phyloP scores from a whole-genome alignment of 1,140 invertebrate species.

The Homalodisca vitripennis region DNA sequence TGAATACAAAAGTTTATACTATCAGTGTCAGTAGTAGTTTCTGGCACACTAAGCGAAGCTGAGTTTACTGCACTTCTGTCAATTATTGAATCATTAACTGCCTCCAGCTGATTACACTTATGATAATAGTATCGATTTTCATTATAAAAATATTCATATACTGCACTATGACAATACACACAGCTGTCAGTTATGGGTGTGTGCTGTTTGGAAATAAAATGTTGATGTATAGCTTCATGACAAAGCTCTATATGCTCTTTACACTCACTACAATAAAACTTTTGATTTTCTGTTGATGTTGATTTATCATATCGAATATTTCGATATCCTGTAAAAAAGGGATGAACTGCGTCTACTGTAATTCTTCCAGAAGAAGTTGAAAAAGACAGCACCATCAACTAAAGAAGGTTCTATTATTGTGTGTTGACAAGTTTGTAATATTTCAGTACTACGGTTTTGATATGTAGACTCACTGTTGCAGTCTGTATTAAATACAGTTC shows the following conservation, averaged over 20 bases:
- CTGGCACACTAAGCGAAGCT: too few relatives aligned
- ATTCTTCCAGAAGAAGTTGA: background rate
- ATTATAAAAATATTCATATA: background rate
- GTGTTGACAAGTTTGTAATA: background rate
- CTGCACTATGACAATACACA: background rate
- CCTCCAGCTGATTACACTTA: too few relatives aligned
- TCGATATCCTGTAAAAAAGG: background rate
- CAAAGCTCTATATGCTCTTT: background rate
- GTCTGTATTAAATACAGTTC: background rate
- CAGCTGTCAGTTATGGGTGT: background rate
- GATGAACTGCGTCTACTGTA: background rate
- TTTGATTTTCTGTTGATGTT: background rate
- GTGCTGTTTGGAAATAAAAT: background rate
- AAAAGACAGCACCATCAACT: background rate
- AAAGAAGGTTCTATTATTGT: background rate
- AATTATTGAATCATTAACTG: too few relatives aligned
- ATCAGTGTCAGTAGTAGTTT: too few relatives aligned
- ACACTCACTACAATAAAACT: background rate
- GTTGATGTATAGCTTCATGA: background rate
- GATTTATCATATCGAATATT: background rate
- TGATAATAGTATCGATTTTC: background rate
- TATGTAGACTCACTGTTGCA: background rate
- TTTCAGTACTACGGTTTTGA: background rate
- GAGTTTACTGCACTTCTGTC: too few relatives aligned
- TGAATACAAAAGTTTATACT: too few relatives aligned